Percentiles rank a stretch among this genome's conserved stretches.
Conservation (phyloP, 2,113 vertebrate species). For the Ceyx margarethae region DNA sequence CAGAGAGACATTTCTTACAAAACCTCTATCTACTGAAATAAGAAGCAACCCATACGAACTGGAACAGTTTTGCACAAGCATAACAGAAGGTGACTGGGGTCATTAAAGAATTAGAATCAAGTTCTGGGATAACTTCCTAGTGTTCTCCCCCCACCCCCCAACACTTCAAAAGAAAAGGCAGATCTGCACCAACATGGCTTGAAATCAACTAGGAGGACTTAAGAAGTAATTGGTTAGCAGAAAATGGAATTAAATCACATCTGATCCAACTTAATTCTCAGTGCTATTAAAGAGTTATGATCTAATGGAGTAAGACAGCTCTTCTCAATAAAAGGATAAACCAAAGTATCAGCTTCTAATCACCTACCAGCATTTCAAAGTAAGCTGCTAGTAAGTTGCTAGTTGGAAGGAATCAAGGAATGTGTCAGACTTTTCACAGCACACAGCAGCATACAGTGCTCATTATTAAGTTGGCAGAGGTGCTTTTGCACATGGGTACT, state of each 20-base stretch:
- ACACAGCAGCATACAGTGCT: slow-evolving; percentile 69
- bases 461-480: slow-evolving; percentile 61
- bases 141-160: neutral
- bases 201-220: slow-evolving; percentile 37
- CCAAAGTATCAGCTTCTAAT: slow-evolving; percentile 53
- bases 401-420: slow-evolving; percentile 72
- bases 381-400: slow-evolving; percentile 60
- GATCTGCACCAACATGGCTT: slow-evolving; percentile 58
- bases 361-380: slow-evolving; percentile 46
- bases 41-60: slow-evolving; percentile 37
- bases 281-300: slow-evolving; percentile 43
- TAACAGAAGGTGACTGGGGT: slow-evolving; percentile 25
- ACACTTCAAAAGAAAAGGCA: neutral
- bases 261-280: slow-evolving; percentile 58
- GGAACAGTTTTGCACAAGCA: slow-evolving; percentile 44
- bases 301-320: slow-evolving; percentile 28
- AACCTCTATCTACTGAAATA: slow-evolving; percentile 56
- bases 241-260: slow-evolving; percentile 52
- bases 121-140: slow-evolving; percentile 26
- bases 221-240: slow-evolving; percentile 34
- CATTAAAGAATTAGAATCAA: neutral
- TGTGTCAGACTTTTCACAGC: slow-evolving; percentile 68
- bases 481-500: slow-evolving; percentile 51
- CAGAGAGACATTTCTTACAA: slow-evolving; percentile 51
- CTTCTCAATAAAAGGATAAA: slow-evolving; percentile 55